Evolutionary conservation across 1,140 invertebrate species (phyloP).

Genomic region (Scaptomyza graminum): DNA sequence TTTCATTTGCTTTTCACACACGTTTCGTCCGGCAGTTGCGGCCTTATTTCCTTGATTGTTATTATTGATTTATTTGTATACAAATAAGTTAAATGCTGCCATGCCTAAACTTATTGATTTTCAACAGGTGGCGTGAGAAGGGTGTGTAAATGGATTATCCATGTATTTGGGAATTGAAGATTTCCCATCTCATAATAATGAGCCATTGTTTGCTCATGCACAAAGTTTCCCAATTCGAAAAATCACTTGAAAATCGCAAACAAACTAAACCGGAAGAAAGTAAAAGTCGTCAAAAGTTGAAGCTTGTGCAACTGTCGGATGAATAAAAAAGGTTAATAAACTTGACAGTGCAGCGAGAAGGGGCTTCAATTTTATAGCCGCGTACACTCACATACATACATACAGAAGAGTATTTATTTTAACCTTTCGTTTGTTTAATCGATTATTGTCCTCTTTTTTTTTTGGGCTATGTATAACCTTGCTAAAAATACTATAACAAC

Average conservation of each 20-base stretch:
- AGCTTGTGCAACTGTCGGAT: slow-evolving; percentile 37
- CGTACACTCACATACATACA: slow-evolving; percentile 2
- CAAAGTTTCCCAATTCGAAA: slow-evolving; percentile 23
- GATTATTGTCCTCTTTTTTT: slow-evolving; percentile 45
- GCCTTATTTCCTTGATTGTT: slow-evolving; percentile 44
- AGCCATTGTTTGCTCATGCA: neutral
- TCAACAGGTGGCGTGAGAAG: slow-evolving; percentile 26
- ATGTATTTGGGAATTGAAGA: neutral
- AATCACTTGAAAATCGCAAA: neutral
- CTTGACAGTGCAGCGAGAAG: slow-evolving; percentile 35
- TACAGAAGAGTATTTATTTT: slow-evolving; percentile 44
- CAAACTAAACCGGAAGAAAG: slow-evolving; percentile 53
- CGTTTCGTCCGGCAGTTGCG: slow-evolving; percentile 3
- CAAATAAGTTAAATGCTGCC: slow-evolving; percentile 10
- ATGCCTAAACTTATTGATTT: slow-evolving; percentile 35
- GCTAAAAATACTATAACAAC: slow-evolving; percentile 64
- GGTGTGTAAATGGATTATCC: too few relatives aligned
- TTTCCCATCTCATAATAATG: neutral
- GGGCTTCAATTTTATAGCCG: slow-evolving; percentile 22
- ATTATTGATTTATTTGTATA: slow-evolving; percentile 40
- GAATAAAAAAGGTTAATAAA: slow-evolving; percentile 66
- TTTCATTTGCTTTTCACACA: slow-evolving; percentile 29
- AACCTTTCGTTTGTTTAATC: slow-evolving; percentile 81
- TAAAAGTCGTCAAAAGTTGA: slow-evolving; percentile 53
- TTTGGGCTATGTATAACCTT: slow-evolving; percentile 60